Conservation (phyloP, 2,113 vertebrate genomes). For the Solenodon paradoxus region DNA sequence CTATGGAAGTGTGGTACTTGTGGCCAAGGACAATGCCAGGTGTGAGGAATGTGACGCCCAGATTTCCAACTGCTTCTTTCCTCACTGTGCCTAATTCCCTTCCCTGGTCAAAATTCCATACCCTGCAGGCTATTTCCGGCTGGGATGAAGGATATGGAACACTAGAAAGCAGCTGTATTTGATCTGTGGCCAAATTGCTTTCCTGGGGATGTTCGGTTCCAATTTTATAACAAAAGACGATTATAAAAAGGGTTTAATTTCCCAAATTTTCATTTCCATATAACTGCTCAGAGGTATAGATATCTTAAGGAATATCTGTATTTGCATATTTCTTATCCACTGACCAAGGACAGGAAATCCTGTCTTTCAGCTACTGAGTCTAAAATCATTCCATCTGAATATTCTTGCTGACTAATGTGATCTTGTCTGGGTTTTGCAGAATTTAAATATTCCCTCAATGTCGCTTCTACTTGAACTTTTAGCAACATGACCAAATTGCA, state of each 20-base stretch:
- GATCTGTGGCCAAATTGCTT: slow-evolving; percentile 2
- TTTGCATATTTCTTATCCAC: background rate
- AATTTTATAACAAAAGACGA: background rate
- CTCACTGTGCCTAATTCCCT: slow-evolving; percentile 5
- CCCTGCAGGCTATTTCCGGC: slow-evolving; percentile 13
- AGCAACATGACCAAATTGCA: slow-evolving; percentile 35
- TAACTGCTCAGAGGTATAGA: background rate
- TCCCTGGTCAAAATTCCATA: slow-evolving; percentile 24
- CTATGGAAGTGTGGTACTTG: background rate
- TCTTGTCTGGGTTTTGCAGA: slow-evolving; percentile 39
- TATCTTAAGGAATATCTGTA: slow-evolving; percentile 14
- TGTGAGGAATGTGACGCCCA: background rate
- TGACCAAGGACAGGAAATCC: slow-evolving; percentile 62
- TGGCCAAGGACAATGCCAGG: background rate
- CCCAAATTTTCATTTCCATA: background rate
- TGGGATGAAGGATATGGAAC: background rate
- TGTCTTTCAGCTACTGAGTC: slow-evolving; percentile 45
- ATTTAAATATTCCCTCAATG: slow-evolving; percentile 58
- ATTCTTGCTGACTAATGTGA: slow-evolving; percentile 56
- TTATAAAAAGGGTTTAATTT: slow-evolving; percentile 27
- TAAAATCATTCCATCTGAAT: slow-evolving; percentile 30
- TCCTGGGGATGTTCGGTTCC: background rate
- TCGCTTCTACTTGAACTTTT: slow-evolving; percentile 52
- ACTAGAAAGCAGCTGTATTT: slow-evolving; percentile 42
- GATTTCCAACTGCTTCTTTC: slow-evolving; percentile 35